Percentiles rank a stretch among this genome's conserved stretches.
Evolutionary conservation across 2,888 invertebrate genomes (phyloP).

Genomic region (Petrolisthes cinctipes): DNA sequence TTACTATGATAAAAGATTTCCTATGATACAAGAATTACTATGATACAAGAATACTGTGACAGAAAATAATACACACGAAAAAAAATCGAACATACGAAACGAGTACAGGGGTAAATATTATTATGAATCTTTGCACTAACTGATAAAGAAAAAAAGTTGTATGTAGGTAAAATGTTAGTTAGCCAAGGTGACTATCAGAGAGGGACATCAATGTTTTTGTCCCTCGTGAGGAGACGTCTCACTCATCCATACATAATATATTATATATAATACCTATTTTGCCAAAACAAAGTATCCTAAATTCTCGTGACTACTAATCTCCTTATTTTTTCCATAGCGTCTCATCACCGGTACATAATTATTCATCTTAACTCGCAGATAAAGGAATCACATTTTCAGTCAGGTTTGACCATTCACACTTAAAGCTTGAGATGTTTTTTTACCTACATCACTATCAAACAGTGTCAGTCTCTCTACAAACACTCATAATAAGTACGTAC

Average conservation of each 20-base stretch:
- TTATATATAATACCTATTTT: too few species aligned
- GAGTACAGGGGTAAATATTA: too few species aligned
- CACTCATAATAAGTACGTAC: conserved; percentile 17
- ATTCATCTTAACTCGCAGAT: background rate
- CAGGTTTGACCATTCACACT: conserved; percentile 38
- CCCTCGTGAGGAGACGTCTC: too few species aligned
- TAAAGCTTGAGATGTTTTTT: conserved; percentile 48
- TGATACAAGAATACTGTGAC: background rate
- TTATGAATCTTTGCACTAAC: too few species aligned
- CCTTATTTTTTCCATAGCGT: conserved; percentile 9
- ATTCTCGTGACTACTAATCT: background rate
- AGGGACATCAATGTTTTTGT: too few species aligned
- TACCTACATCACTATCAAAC: conserved; percentile 3
- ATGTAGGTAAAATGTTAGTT: too few species aligned
- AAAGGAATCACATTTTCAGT: background rate
- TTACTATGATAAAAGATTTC: background rate
- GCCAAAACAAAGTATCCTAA: too few species aligned
- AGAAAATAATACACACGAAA: too few species aligned
- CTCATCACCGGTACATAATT: conserved; percentile 9
- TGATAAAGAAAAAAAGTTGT: too few species aligned
- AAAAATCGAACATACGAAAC: too few species aligned
- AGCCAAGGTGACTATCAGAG: too few species aligned
- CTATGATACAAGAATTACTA: background rate
- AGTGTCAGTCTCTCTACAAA: conserved; percentile 7
- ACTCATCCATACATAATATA: too few species aligned